phyloP scores from a whole-genome alignment of 2,113 vertebrate genomes.

The Oxyruncus cristatus region DNA sequence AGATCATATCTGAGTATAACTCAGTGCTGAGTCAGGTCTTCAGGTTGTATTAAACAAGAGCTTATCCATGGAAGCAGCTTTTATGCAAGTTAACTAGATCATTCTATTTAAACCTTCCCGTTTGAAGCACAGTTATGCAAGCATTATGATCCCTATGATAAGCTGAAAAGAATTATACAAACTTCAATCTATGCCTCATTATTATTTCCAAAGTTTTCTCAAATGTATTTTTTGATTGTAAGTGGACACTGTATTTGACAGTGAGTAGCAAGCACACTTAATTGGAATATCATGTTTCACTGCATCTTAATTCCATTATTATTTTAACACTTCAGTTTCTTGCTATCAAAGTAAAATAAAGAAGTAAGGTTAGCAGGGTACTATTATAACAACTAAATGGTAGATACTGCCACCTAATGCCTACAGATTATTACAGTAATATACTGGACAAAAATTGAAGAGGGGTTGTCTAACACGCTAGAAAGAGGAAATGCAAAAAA shows the following conservation, averaged over 20 bases:
- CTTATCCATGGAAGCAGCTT: neutral
- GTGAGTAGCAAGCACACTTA: neutral
- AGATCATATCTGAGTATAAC: neutral
- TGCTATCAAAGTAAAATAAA: neutral
- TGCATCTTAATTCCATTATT: neutral
- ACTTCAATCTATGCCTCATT: neutral
- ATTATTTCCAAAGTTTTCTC: neutral
- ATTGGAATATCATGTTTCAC: neutral
- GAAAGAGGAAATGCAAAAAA: neutral
- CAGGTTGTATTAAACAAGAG: neutral
- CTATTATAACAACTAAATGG: neutral
- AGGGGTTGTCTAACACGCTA: neutral
- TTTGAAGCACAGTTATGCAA: neutral
- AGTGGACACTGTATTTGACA: neutral
- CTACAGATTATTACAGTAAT: neutral
- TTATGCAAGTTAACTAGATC: neutral
- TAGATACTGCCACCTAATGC: constrained; percentile 13
- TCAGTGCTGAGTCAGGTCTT: neutral
- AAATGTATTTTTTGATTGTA: neutral
- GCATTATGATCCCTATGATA: neutral
- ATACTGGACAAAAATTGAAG: neutral
- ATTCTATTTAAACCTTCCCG: neutral
- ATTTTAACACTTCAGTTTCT: neutral
- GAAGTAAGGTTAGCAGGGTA: neutral
- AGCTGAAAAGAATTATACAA: neutral